Conservation (phyloP, 2,888 invertebrate species). For the Pyrocoelia pectoralis region DNA sequence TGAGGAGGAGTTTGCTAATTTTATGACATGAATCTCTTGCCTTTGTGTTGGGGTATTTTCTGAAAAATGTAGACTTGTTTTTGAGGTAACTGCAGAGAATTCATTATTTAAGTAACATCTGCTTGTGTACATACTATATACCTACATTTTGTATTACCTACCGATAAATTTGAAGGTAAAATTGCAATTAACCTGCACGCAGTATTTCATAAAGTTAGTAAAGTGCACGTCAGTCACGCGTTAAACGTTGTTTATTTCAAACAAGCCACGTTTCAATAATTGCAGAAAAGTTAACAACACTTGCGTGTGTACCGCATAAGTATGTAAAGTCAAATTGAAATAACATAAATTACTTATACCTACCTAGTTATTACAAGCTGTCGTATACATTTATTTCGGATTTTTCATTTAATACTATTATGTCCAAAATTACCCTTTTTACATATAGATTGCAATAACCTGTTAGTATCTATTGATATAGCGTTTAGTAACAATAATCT, state of each 20-base stretch:
- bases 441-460: too few relatives aligned
- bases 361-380: conserved; percentile 1
- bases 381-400: not conserved
- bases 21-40: too few relatives aligned
- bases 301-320: conserved; percentile 12
- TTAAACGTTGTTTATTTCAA: conserved; percentile 36
- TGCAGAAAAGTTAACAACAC: conserved; percentile 25
- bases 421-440: too few relatives aligned
- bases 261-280: conserved; percentile 38
- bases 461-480: too few relatives aligned
- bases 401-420: too few relatives aligned
- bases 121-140: not conserved
- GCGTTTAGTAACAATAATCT: too few relatives aligned
- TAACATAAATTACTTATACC: not conserved
- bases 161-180: conserved; percentile 21
- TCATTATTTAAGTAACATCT: too few relatives aligned
- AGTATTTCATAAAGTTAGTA: conserved; percentile 24
- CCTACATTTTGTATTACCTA: conserved; percentile 6
- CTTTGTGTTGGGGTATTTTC: too few relatives aligned
- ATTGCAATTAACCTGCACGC: conserved; percentile 23
- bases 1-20: too few relatives aligned
- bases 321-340: not conserved
- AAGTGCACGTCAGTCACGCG: conserved; percentile 37
- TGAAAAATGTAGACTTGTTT: too few relatives aligned
- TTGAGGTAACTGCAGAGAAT: too few relatives aligned